phyloP scores from a whole-genome alignment of 1,140 invertebrate genomes.

The Acromyrmex charruanus region DNA sequence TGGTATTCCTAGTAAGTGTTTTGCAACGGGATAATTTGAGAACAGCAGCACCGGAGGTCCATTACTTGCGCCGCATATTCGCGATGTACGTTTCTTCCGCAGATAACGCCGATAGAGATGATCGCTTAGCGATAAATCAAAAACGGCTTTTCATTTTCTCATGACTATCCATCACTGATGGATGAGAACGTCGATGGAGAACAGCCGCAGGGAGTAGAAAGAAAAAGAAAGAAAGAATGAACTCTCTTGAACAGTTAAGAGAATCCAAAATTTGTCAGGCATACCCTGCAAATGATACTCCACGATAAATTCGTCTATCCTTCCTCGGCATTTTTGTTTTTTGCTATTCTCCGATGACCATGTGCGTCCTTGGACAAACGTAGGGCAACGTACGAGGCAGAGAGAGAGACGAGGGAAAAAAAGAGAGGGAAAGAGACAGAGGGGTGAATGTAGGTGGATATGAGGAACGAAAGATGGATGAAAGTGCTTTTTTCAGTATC shows the following conservation, averaged over 20 bases:
- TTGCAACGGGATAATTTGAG: conserved; percentile 30
- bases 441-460: background rate
- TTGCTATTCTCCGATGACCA: background rate
- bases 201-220: background rate
- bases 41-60: background rate
- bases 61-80: background rate
- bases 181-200: conserved; percentile 9
- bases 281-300: conserved; percentile 35
- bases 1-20: background rate
- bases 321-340: conserved; percentile 29
- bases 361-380: conserved; percentile 15
- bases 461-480: conserved; percentile 43
- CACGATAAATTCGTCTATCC: conserved; percentile 35
- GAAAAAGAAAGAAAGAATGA: conserved; percentile 17
- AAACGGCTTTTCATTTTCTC: conserved; percentile 52
- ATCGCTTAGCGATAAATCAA: conserved; percentile 53
- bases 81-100: background rate
- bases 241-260: conserved; percentile 31
- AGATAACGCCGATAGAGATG: conserved; percentile 4
- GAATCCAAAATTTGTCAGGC: conserved; percentile 55
- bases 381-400: too few species aligned
- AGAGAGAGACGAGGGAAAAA: background rate
- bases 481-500: conserved; percentile 67
- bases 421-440: background rate
- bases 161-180: conserved; percentile 26